These are phyloP conservation scores for Allolobophora icterica DNA, from an alignment of 2,888 invertebrate species.

Conservation along the genomic window DNA sequence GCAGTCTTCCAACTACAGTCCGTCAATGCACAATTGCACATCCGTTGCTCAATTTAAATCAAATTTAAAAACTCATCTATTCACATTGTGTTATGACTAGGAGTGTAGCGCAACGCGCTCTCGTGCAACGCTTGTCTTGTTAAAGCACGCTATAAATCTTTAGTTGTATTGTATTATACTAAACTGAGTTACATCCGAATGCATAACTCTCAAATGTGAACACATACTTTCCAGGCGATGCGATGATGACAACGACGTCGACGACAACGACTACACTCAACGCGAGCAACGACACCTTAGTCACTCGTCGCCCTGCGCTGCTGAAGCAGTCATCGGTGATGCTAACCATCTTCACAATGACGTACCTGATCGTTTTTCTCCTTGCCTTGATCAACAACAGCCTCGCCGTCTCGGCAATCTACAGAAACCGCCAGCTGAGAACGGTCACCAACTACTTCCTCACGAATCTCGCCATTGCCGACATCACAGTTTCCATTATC, in stretches of 20 bases:
- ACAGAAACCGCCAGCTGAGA: conserved; percentile 44
- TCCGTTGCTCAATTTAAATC: too few relatives aligned
- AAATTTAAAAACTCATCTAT: too few relatives aligned
- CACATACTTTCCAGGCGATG: background rate
- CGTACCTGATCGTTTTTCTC: conserved; percentile 45
- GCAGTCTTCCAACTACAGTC: too few relatives aligned
- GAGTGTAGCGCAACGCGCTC: too few relatives aligned
- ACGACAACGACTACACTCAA: conserved; percentile 15
- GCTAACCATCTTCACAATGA: conserved; percentile 42
- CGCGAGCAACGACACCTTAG: conserved; percentile 3
- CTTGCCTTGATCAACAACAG: conserved; percentile 48
- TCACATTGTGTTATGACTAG: too few relatives aligned
- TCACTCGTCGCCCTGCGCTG: conserved; percentile 35
- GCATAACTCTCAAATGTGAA: background rate
- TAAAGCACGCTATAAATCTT: too few relatives aligned
- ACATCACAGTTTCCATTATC: conserved; percentile 47
- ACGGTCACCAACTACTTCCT: conserved; percentile 49
- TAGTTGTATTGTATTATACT: too few relatives aligned
- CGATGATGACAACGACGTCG: background rate
- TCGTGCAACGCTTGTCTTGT: too few relatives aligned
- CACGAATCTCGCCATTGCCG: conserved; percentile 48
- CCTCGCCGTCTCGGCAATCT: conserved; percentile 46
- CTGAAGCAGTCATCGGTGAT: conserved; percentile 42
- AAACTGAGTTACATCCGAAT: background rate
- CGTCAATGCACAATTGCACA: too few relatives aligned